Conservation (phyloP, 1,140 invertebrate genomes). For the Babylonia areolata region DNA sequence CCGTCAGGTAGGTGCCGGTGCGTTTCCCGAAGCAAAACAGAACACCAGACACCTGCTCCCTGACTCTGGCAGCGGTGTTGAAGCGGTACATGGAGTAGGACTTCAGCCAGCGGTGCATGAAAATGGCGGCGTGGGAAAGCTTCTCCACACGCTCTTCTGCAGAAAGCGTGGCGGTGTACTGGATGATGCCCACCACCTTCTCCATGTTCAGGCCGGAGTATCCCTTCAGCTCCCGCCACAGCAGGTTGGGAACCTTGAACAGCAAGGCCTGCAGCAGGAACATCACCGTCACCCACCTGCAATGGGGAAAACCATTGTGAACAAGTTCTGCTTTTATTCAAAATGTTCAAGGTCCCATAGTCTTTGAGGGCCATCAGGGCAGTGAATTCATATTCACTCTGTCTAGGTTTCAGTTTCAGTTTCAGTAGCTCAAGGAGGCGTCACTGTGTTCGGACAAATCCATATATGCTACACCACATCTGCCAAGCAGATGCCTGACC, state of each 20-base stretch:
- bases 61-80: conserved; percentile 55
- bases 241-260: conserved; percentile 73
- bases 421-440: too few relatives aligned
- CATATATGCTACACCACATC: too few relatives aligned
- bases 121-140: conserved; percentile 57
- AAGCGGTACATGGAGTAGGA: conserved; percentile 63
- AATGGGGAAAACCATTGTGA: too few relatives aligned
- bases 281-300: conserved; percentile 77
- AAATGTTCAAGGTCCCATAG: too few relatives aligned
- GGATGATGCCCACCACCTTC: conserved; percentile 48
- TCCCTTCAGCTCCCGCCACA: conserved; percentile 69
- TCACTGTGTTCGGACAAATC: too few relatives aligned
- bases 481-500: too few relatives aligned
- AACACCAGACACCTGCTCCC: conserved; percentile 60
- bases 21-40: conserved; percentile 73
- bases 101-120: conserved; percentile 61
- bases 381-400: too few relatives aligned
- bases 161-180: conserved; percentile 33
- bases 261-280: conserved; percentile 75
- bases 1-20: conserved; percentile 77
- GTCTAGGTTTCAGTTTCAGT: too few relatives aligned
- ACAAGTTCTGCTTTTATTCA: too few relatives aligned
- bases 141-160: conserved; percentile 59
- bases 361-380: too few relatives aligned
- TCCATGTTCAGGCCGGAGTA: conserved; percentile 63